Conservation (phyloP, 2,888 invertebrate species). For the Rotaria macrura region DNA sequence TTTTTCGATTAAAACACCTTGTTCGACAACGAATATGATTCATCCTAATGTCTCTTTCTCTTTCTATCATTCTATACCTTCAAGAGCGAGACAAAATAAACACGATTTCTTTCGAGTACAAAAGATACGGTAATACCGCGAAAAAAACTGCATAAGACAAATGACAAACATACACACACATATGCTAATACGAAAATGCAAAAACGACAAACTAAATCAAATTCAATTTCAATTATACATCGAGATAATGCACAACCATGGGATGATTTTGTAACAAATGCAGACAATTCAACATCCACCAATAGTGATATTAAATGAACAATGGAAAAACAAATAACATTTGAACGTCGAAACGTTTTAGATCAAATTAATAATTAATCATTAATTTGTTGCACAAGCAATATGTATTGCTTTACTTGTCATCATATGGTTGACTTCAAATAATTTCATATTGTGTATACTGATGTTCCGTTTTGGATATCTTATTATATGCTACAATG, state of each 20-base stretch:
- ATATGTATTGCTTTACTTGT: not conserved
- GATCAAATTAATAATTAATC: not conserved
- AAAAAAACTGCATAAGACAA: not conserved
- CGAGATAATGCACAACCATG: not conserved
- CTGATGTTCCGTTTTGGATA: too few species aligned
- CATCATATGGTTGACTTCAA: too few species aligned
- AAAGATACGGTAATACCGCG: not conserved
- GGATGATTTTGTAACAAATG: not conserved
- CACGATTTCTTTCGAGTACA: not conserved
- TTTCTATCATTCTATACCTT: not conserved
- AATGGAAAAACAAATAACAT: not conserved
- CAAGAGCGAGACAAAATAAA: not conserved
- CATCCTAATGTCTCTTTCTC: not conserved
- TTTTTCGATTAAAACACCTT: not conserved
- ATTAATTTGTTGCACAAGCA: not conserved
- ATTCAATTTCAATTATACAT: not conserved
- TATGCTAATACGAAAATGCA: not conserved
- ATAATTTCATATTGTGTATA: not conserved
- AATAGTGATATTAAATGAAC: not conserved
- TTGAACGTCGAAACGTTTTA: too few species aligned
- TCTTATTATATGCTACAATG: not conserved
- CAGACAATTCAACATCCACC: not conserved
- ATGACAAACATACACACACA: not conserved
- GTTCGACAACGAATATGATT: not conserved
- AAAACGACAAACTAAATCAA: not conserved